Conservation (phyloP, 2,888 invertebrate species). For the Notodromas monacha region DNA sequence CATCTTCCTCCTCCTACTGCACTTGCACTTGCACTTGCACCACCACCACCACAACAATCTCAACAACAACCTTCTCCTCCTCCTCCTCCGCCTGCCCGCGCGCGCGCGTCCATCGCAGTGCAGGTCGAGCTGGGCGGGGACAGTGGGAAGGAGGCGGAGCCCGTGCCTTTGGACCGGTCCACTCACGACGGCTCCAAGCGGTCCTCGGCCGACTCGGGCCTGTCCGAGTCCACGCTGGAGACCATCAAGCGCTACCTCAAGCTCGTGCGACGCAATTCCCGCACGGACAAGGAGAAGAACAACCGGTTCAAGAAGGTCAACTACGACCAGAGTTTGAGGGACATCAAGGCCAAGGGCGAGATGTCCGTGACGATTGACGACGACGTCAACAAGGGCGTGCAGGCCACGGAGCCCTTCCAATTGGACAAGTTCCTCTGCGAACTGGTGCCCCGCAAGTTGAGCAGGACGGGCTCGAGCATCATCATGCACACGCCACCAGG, state of each 20-base stretch:
- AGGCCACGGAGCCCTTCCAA: constrained; percentile 10
- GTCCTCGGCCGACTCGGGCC: background rate
- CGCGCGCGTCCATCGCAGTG: constrained; percentile 7
- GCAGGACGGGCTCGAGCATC: background rate
- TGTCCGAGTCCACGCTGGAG: constrained; percentile 2
- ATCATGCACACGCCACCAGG: background rate
- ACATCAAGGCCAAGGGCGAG: constrained; percentile 37
- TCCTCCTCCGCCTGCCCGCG: constrained; percentile 1
- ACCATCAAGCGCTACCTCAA: constrained; percentile 5
- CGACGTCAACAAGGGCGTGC: constrained; percentile 19
- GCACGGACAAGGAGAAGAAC: constrained; percentile 29
- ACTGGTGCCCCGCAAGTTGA: constrained; percentile 8
- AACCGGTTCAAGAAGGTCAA: constrained; percentile 58
- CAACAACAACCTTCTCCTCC: too few relatives aligned
- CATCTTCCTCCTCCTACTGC: background rate
- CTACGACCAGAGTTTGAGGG: constrained; percentile 46
- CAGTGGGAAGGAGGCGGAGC: background rate
- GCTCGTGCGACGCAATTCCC: constrained; percentile 6
- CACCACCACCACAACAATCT: background rate
- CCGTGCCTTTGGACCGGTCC: background rate
- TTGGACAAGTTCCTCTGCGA: constrained; percentile 10
- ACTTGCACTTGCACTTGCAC: background rate
- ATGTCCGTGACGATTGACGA: constrained; percentile 33
- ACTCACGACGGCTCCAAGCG: background rate
- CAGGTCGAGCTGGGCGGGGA: constrained; percentile 8